Percentiles rank a stretch among this genome's conserved stretches.
phyloP scores from a whole-genome alignment of 2,113 vertebrate species.

The Cyprinodon brontotheroides region DNA sequence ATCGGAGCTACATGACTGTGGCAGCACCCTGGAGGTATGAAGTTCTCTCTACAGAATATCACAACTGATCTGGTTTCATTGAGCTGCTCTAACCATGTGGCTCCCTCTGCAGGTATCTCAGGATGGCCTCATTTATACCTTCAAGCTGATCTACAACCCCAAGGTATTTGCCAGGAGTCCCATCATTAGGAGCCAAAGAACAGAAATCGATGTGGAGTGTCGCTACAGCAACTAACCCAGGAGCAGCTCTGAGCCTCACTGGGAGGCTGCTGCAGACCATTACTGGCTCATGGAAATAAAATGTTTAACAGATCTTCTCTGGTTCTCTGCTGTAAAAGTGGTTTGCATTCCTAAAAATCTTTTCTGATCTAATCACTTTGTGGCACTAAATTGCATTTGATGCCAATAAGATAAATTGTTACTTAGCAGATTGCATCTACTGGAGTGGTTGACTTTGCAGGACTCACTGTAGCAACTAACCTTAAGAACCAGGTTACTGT shows the following conservation, averaged over 20 bases:
- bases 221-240: conserved; percentile 32
- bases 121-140: conserved; percentile 44
- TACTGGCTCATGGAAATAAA: neutral
- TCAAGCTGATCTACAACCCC: conserved; percentile 53
- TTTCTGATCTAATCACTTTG: no score
- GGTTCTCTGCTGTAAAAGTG: no score
- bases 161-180: neutral
- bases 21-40: conserved; percentile 49
- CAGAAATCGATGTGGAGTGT: conserved; percentile 47
- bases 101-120: conserved; percentile 30
- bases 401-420: neutral
- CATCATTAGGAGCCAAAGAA: conserved; percentile 40
- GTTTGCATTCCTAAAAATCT: no score
- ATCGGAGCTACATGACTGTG: conserved; percentile 53
- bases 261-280: neutral
- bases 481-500: no score
- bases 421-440: no score
- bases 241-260: no score
- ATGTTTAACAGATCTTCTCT: neutral
- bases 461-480: no score
- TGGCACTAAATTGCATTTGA: no score
- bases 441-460: no score
- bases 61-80: no score
- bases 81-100: neutral
- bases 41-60: neutral